phyloP scores from a whole-genome alignment of 2,797 vertebrate genomes.

The Helarctos malayanus region DNA sequence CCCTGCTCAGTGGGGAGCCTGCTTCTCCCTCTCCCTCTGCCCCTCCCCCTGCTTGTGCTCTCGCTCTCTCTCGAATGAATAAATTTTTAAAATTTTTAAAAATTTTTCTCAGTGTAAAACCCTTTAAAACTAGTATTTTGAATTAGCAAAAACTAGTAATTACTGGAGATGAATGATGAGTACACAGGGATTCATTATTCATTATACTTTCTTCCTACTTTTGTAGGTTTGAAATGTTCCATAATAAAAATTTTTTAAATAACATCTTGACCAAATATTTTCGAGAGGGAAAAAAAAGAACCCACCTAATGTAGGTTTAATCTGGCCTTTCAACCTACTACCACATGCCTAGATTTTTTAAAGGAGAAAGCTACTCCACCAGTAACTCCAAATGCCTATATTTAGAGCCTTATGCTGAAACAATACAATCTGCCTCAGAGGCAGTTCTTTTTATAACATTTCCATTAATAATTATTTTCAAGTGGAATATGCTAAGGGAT shows the following conservation, averaged over 20 bases:
- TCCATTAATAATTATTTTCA: slow-evolving; percentile 34
- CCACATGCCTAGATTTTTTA: background rate
- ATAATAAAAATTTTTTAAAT: background rate
- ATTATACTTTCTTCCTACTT: background rate
- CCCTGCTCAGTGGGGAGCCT: background rate
- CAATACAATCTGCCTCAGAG: slow-evolving; percentile 14
- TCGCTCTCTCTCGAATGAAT: too few species aligned
- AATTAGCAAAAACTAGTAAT: background rate
- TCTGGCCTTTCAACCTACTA: background rate
- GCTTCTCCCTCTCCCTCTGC: too few species aligned
- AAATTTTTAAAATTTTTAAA: background rate
- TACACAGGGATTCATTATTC: background rate
- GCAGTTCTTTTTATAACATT: slow-evolving; percentile 31
- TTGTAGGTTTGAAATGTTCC: background rate
- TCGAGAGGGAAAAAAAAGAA: background rate
- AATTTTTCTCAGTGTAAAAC: background rate
- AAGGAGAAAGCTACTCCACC: background rate
- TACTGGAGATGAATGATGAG: background rate
- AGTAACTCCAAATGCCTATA: background rate
- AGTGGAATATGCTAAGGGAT: background rate
- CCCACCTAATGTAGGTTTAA: background rate
- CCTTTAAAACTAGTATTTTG: background rate
- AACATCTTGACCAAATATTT: slow-evolving; percentile 23
- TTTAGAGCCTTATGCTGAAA: slow-evolving; percentile 26
- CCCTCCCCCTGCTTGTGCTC: background rate